Evolutionary conservation across 2,888 invertebrate genomes (phyloP).

Genomic region (Tetranychus piercei): DNA sequence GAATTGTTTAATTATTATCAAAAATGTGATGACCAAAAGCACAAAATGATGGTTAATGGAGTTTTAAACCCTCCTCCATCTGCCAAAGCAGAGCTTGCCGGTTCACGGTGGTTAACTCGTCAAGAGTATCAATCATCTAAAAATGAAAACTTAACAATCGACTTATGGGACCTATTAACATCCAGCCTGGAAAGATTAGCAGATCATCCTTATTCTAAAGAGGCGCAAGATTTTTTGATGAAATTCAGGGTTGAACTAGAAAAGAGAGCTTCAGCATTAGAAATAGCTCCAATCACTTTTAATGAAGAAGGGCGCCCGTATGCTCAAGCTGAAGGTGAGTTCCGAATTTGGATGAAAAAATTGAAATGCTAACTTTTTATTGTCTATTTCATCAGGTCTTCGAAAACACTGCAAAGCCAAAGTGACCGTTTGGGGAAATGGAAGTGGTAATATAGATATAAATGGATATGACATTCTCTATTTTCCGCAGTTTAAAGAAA

Average conservation of each 20-base stretch:
- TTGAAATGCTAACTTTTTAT: conserved; percentile 4
- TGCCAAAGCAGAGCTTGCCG: conserved; percentile 33
- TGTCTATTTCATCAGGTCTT: conserved; percentile 26
- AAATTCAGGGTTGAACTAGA: conserved; percentile 47
- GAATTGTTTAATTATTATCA: conserved; percentile 32
- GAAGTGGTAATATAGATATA: conserved; percentile 60
- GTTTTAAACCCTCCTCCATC: conserved; percentile 41
- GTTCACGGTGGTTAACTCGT: conserved; percentile 47
- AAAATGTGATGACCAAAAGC: conserved; percentile 51
- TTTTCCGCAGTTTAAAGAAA: conserved; percentile 30
- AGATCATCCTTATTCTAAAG: conserved; percentile 51
- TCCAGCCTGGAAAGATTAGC: conserved; percentile 50
- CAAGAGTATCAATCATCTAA: conserved; percentile 45
- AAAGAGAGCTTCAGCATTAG: conserved; percentile 36
- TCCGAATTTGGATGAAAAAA: background rate
- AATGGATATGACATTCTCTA: conserved; percentile 58
- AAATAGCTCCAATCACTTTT: conserved; percentile 28
- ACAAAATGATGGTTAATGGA: conserved; percentile 47
- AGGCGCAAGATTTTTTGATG: conserved; percentile 51
- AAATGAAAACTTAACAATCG: conserved; percentile 43
- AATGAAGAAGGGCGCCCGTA: conserved; percentile 31
- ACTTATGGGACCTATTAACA: conserved; percentile 50
- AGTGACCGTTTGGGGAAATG: conserved; percentile 60
- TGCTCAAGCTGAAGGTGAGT: conserved; percentile 29
- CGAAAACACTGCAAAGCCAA: conserved; percentile 39